Conservation (phyloP, 2,797 vertebrate genomes). For the Cirrhinus molitorella region DNA sequence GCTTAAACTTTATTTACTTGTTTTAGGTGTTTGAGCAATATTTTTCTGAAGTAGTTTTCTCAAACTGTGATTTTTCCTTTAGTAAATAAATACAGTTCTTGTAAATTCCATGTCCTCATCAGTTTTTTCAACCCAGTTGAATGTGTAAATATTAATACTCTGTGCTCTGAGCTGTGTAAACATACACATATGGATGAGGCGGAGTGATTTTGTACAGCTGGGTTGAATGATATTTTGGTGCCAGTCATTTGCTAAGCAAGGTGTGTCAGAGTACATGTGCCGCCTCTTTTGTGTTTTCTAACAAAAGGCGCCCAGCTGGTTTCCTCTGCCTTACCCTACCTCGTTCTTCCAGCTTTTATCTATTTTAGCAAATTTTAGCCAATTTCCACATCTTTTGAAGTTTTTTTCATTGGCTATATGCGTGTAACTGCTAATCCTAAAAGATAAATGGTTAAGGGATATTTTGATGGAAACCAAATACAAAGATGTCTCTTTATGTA, state of each 20-base stretch:
- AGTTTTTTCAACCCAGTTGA: not conserved
- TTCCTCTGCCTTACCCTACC: slow-evolving; percentile 28
- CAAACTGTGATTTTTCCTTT: slow-evolving; percentile 38
- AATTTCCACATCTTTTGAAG: slow-evolving; percentile 30
- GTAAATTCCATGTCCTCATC: slow-evolving; percentile 5
- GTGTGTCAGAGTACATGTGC: slow-evolving; percentile 40
- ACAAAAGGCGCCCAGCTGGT: slow-evolving; percentile 56
- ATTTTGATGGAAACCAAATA: slow-evolving; percentile 14
- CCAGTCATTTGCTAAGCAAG: slow-evolving; percentile 32
- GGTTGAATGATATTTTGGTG: slow-evolving; percentile 14
- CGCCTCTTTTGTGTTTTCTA: slow-evolving; percentile 52
- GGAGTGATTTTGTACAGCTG: slow-evolving; percentile 13
- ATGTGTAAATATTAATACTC: not conserved
- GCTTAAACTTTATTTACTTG: slow-evolving; percentile 40
- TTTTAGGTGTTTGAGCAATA: slow-evolving; percentile 17
- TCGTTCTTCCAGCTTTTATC: slow-evolving; percentile 34
- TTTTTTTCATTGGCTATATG: not conserved
- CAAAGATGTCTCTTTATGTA: not conserved
- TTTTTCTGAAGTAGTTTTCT: slow-evolving; percentile 38
- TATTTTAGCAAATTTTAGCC: slow-evolving; percentile 34
- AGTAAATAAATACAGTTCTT: slow-evolving; percentile 60
- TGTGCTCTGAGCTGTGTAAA: slow-evolving; percentile 21
- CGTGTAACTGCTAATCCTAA: not conserved
- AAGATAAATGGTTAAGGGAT: slow-evolving; percentile 16
- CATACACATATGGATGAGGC: slow-evolving; percentile 18